Percentiles rank a stretch among this genome's conserved stretches.
Evolutionary conservation across 1,140 invertebrate species (phyloP).

Genomic region (Odontomachus brunneus): DNA sequence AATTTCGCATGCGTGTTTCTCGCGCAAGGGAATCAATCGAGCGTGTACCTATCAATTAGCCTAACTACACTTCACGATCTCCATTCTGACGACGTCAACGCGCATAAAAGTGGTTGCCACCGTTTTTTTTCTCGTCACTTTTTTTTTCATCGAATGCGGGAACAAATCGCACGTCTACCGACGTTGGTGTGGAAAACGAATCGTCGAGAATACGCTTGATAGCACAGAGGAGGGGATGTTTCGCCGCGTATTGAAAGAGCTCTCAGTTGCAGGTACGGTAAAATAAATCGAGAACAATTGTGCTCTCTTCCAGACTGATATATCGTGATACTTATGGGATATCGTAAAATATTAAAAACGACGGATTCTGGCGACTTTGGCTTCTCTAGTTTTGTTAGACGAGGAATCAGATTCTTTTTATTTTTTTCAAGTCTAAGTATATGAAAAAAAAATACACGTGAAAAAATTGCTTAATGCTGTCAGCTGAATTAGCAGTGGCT

Average conservation of each 20-base stretch:
- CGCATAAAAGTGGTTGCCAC: slow-evolving; percentile 1
- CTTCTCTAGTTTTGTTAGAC: no score
- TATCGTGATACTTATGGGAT: neutral
- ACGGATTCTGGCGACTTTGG: neutral
- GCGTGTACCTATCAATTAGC: slow-evolving; percentile 57
- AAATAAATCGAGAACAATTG: slow-evolving; percentile 11
- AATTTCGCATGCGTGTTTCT: slow-evolving; percentile 29
- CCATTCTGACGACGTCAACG: slow-evolving; percentile 23
- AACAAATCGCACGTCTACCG: slow-evolving; percentile 16
- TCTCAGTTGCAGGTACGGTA: neutral
- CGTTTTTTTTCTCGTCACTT: neutral
- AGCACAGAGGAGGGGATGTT: neutral
- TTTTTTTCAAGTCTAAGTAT: no score
- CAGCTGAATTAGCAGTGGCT: no score
- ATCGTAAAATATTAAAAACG: neutral
- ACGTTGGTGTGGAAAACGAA: slow-evolving; percentile 6
- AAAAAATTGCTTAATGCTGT: no score
- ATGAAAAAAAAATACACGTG: no score
- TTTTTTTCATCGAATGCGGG: slow-evolving; percentile 17
- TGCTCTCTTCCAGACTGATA: neutral
- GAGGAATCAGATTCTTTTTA: no score
- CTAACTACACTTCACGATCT: slow-evolving; percentile 31
- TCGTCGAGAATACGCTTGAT: slow-evolving; percentile 10
- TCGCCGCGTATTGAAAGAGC: neutral
- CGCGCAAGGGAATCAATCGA: slow-evolving; percentile 29